These are phyloP conservation scores for Melieria picta DNA, from an alignment of 2,888 invertebrate genomes.

Conservation along the genomic window DNA sequence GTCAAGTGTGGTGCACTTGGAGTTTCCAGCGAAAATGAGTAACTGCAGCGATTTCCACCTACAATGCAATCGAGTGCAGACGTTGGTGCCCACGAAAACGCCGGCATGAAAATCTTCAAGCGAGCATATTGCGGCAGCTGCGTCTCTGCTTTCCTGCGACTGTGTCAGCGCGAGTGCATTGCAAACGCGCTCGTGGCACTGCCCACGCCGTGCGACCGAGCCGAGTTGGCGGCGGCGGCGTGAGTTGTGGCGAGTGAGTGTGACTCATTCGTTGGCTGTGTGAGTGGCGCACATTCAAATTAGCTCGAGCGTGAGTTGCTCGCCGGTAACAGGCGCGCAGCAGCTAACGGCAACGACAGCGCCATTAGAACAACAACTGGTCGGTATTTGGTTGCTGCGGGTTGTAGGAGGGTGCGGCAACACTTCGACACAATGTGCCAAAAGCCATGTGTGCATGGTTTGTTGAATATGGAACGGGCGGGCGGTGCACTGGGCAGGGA, in stretches of 20 bases:
- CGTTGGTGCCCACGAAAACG: too few relatives aligned
- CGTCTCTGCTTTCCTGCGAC: background rate
- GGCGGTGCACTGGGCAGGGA: background rate
- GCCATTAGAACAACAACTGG: background rate
- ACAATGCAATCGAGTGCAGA: too few relatives aligned
- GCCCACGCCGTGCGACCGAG: background rate
- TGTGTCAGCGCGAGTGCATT: background rate
- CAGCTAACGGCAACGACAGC: background rate
- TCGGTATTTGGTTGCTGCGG: background rate
- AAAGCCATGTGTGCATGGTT: background rate
- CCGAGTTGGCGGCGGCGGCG: background rate
- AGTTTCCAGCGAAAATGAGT: too few relatives aligned
- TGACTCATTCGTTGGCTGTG: background rate
- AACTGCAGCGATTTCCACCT: too few relatives aligned
- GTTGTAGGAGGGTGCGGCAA: background rate
- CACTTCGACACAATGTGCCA: background rate
- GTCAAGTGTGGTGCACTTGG: too few relatives aligned
- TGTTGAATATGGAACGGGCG: background rate
- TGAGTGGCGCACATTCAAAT: background rate
- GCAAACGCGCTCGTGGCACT: background rate
- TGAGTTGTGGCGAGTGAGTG: background rate
- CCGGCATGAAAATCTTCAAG: too few relatives aligned
- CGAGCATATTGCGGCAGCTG: too few relatives aligned
- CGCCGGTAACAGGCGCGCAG: background rate
- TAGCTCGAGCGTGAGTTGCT: conserved; percentile 4